Evolutionary conservation across 2,113 vertebrate genomes (phyloP), one percentile per base, ranked within the genome.

Genomic region (Misgurnus mizolepis): DNA sequence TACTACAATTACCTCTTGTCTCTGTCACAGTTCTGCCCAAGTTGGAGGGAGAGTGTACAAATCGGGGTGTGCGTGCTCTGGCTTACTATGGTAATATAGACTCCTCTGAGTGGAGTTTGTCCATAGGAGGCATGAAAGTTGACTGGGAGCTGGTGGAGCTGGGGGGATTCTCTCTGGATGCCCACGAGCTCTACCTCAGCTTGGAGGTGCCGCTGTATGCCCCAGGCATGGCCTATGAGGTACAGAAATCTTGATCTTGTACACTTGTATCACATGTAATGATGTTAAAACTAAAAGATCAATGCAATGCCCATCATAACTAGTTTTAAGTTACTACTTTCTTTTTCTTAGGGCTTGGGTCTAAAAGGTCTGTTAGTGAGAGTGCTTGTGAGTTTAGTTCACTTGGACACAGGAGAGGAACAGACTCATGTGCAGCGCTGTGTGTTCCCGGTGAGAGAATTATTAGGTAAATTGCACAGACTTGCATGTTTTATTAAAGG

Each of bases 201-300:
- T 7, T 85, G 41, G 78, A 82, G 65, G 66, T 88, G 56, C 87
- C 87, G 0, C 84, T 88, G 1, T 86, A 76, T 39, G 76, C 82
- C 18, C 77, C 56, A 15, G 85, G 87, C 40, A 81, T 86, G 78
- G 56, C 45, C 22, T 88, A 85, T 43, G 84, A 84, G 87, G 87
- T 86, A 76, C 17, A 49, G 5, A 5, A 18, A 55, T n/a, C 55
- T 8, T 40, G 9, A 8, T 7, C 69, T 40, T 15, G 39, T 14
- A 55, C 12, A 49, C 22, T 68, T 12, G 14, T 27, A 27, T 22
- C 4, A 49, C 2, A 10, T 68, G 43, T 14, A 68, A 27, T 14
- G 1, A 22, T 68, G 6, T 49, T n/a, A 49, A 68, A 1, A 27
- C 18, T 22, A 11, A 47, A 47, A 47, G n/a, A 7, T 47, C 5